Base-by-base conservation (phyloP, 2,888 invertebrate species). In the Heliconius charithonia region DNA sequence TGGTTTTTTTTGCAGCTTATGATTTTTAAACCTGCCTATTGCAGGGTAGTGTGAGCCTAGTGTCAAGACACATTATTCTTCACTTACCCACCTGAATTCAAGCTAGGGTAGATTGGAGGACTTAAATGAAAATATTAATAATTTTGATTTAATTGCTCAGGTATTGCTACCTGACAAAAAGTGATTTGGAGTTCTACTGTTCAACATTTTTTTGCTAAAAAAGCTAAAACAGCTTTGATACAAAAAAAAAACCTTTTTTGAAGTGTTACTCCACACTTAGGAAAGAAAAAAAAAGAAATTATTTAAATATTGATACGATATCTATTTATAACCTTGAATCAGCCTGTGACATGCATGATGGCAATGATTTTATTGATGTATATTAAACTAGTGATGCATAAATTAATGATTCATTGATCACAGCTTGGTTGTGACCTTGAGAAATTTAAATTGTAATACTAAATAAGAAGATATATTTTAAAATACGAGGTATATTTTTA, bases 311-410 rank as follows among this genome's bases (percentile, higher is more conserved):
- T 74, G 41, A 74, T 41, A 41, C 25, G 27, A 41, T 37, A 22
- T 41, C 6, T 74, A 62, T 63, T 63, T 41, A 12, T 74, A 74
- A 37, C 63, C 41, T 63, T 27, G 41, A 63, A 41, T 63, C 37
- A 74, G 37, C 25, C 22, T n/a, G 27, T 74, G 25, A 27, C 37
- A 74, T 73, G 62, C 63, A 74, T 37, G 63, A 37, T 29, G 37
- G n/a, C 32, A 75, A 56, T 69, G n/a, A 62, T 74, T 70, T 62
- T 77, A 71, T 72, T 74, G 27, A 63, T 63, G 41, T 63, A 25
- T 7, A 75, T 66, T 76, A 67, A 76, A 62, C 41, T 25, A 41
- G 63, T 63, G 74, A 74, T 63, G 74, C 74, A 63, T 74, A 74
- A 74, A 74, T 63, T 37, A 63, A 63, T 51, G 19, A 51, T 51